These are phyloP conservation scores for Scaeva pyrastri DNA, from an alignment of 2,888 invertebrate species.

Conservation along the genomic window DNA sequence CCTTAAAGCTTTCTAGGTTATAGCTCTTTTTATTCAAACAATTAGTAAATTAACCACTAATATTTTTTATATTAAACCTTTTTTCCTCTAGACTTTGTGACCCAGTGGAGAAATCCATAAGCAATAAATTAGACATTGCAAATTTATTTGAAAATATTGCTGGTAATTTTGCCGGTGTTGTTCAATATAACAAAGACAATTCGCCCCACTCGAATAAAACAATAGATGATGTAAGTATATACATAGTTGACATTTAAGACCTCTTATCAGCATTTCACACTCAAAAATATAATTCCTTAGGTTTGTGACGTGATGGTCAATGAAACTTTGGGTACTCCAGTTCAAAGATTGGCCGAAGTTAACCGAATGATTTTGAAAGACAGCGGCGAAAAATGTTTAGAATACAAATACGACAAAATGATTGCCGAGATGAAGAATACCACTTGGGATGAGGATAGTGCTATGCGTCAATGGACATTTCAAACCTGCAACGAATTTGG, in stretches of 20 bases:
- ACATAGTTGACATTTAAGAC: neutral
- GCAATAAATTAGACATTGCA: constrained; percentile 87
- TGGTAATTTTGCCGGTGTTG: constrained; percentile 94
- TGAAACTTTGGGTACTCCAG: constrained; percentile 86
- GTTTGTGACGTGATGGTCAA: constrained; percentile 91
- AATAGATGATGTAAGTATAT: constrained; percentile 87
- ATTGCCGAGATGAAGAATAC: constrained; percentile 88
- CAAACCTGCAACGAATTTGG: constrained; percentile 99
- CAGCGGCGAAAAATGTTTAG: constrained; percentile 90
- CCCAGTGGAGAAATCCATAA: constrained; percentile 87
- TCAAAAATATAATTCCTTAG: constrained; percentile 78
- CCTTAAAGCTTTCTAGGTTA: too few relatives aligned
- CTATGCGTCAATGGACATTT: constrained; percentile 95
- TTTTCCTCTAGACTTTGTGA: constrained; percentile 88
- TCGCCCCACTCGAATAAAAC: constrained; percentile 90
- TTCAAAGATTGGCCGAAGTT: constrained; percentile 90
- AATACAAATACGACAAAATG: constrained; percentile 92
- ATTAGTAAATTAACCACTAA: too few relatives aligned
- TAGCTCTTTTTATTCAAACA: too few relatives aligned
- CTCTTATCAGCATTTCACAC: neutral
- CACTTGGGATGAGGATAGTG: constrained; percentile 90
- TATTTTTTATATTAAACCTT: neutral
- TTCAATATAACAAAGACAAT: constrained; percentile 98
- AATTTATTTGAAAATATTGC: constrained; percentile 93
- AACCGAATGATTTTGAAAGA: constrained; percentile 89